Evolutionary conservation across 1,140 invertebrate species (phyloP).

Genomic region (Mizuhopecten yessoensis): DNA sequence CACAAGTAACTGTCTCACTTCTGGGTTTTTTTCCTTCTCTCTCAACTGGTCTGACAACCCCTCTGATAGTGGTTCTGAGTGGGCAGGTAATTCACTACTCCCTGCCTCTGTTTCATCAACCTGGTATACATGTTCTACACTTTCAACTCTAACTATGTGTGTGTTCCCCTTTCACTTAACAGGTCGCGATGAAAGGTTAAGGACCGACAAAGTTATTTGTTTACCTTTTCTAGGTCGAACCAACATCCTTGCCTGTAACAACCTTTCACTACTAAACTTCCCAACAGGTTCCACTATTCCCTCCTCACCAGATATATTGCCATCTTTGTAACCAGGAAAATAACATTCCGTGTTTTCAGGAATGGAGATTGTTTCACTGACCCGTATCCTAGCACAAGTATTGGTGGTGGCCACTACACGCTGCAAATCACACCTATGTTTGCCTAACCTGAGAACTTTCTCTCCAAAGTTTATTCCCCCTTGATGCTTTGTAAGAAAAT

Average conservation of each 20-base stretch:
- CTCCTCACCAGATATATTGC: constrained; percentile 31
- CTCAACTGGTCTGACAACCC: not conserved
- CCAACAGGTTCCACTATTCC: constrained; percentile 52
- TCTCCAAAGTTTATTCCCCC: not conserved
- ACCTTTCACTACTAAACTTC: too few relatives aligned
- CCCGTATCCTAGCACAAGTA: constrained; percentile 33
- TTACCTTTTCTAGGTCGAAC: not conserved
- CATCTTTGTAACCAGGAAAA: constrained; percentile 45
- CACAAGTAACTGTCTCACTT: constrained; percentile 22
- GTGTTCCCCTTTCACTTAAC: too few relatives aligned
- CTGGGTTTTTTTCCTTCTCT: not conserved
- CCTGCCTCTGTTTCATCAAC: too few relatives aligned
- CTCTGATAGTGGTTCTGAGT: constrained; percentile 50
- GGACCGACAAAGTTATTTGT: too few relatives aligned
- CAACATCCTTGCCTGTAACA: constrained; percentile 52
- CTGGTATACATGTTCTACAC: too few relatives aligned
- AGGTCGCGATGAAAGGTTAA: too few relatives aligned
- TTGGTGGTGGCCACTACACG: not conserved
- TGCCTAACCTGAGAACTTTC: not conserved
- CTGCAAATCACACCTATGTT: constrained; percentile 24
- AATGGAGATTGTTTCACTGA: too few relatives aligned
- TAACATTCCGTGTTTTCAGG: too few relatives aligned
- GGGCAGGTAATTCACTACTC: constrained; percentile 48
- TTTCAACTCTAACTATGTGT: not conserved
- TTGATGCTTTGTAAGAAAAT: constrained; percentile 49